These are phyloP conservation scores for Macrochelys suwanniensis DNA, from an alignment of 2,797 vertebrate genomes.

Conservation along the genomic window DNA sequence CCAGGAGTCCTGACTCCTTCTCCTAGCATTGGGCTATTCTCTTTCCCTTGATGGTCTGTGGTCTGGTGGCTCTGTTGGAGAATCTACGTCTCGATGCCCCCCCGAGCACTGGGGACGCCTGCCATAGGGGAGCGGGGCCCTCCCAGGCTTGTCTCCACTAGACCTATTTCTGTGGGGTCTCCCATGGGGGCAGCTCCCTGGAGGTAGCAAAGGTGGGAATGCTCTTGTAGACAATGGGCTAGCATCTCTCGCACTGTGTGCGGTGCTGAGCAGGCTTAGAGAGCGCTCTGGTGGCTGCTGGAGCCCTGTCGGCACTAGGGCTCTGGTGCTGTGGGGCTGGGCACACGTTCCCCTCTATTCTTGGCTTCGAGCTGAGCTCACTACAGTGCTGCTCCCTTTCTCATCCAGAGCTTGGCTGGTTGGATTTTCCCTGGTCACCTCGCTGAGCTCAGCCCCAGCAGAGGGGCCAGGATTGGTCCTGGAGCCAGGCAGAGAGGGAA, in stretches of 20 bases:
- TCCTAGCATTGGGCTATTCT: neutral
- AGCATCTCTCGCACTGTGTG: neutral
- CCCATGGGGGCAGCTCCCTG: neutral
- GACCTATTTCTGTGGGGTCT: neutral
- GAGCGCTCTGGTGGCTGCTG: neutral
- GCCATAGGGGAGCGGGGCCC: neutral
- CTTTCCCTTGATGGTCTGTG: neutral
- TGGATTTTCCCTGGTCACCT: neutral
- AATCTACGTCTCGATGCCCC: neutral
- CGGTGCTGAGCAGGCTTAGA: neutral
- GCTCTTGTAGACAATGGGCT: neutral
- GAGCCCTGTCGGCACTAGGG: neutral
- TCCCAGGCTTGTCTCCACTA: neutral
- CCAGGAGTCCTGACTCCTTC: neutral
- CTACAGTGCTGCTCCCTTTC: neutral
- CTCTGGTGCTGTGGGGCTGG: neutral
- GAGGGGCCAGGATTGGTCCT: neutral
- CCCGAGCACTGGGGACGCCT: neutral
- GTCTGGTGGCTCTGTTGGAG: neutral
- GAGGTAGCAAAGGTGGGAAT: neutral
- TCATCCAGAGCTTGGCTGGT: neutral
- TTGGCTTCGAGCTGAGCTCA: neutral
- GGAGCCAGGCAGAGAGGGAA: neutral
- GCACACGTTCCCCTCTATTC: neutral
- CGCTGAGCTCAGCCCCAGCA: neutral